Evolutionary conservation across 2,113 vertebrate species (phyloP).

Genomic region (Urocolius indicus): DNA sequence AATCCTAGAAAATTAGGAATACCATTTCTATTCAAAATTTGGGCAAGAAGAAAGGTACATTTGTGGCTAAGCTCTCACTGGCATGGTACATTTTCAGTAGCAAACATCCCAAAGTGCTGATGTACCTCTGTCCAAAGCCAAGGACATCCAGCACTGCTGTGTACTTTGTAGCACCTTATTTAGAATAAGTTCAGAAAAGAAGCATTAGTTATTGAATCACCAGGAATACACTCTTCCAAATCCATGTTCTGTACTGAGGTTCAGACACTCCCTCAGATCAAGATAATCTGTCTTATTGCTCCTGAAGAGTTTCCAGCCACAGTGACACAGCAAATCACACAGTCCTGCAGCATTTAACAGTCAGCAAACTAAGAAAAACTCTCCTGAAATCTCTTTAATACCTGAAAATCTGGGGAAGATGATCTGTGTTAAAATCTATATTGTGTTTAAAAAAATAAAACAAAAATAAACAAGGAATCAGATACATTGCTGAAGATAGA

Average conservation of each 20-base stretch:
- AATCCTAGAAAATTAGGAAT: slow-evolving; percentile 12
- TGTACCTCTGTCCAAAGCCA: not conserved
- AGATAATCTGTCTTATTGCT: not conserved
- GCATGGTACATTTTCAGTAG: not conserved
- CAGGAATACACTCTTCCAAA: not conserved
- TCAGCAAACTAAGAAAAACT: not conserved
- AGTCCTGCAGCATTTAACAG: not conserved
- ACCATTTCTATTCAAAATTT: slow-evolving; percentile 1
- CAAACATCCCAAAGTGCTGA: not conserved
- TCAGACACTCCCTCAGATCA: not conserved
- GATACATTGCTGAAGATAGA: not conserved
- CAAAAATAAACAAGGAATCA: not conserved
- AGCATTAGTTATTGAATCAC: not conserved
- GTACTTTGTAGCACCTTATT: not conserved
- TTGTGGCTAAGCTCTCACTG: not conserved
- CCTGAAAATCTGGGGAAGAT: not conserved
- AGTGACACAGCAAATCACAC: not conserved
- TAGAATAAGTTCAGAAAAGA: not conserved
- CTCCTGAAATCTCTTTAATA: not conserved
- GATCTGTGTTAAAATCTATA: not conserved
- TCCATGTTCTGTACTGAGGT: not conserved
- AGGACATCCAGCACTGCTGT: not conserved
- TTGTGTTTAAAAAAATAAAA: not conserved
- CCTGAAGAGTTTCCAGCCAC: not conserved
- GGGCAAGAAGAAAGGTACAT: not conserved